These are phyloP conservation scores for Miltochrista miniata DNA, from an alignment of 2,888 invertebrate species.

Conservation along the genomic window DNA sequence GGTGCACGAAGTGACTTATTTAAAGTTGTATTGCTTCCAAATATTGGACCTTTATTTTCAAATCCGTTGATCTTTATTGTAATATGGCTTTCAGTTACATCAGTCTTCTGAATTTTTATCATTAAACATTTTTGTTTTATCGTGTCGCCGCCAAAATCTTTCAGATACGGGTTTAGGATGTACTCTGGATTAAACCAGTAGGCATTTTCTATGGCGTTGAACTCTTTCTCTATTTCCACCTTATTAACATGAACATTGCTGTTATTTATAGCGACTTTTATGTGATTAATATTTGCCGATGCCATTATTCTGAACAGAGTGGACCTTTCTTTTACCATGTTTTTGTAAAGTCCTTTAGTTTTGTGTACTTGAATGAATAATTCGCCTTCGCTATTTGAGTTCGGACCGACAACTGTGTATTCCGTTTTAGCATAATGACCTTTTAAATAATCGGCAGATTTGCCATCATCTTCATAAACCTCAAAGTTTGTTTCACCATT, in stretches of 20 bases:
- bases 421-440: conserved; percentile 55
- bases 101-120: conserved; percentile 59
- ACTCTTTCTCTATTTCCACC: conserved; percentile 54
- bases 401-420: conserved; percentile 49
- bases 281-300: conserved; percentile 43
- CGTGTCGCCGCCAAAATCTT: conserved; percentile 29
- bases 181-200: conserved; percentile 59
- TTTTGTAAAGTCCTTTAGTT: conserved; percentile 59
- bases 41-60: conserved; percentile 43
- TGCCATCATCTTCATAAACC: conserved; percentile 74
- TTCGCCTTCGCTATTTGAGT: conserved; percentile 48
- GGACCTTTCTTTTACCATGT: conserved; percentile 55
- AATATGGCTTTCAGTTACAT: conserved; percentile 57
- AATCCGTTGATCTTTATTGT: conserved; percentile 62
- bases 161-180: conserved; percentile 59
- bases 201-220: conserved; percentile 50
- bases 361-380: conserved; percentile 57
- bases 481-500: conserved; percentile 53
- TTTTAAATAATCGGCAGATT: conserved; percentile 57
- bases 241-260: conserved; percentile 44
- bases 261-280: conserved; percentile 60
- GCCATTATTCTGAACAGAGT: conserved; percentile 66
- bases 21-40: conserved; percentile 42
- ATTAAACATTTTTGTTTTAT: conserved; percentile 56
- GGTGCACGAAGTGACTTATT: conserved; percentile 44